Percentiles rank a stretch among this genome's conserved stretches.
These are phyloP conservation scores for Grus americana DNA, from an alignment of 2,113 vertebrate species.

Conservation along the genomic window DNA sequence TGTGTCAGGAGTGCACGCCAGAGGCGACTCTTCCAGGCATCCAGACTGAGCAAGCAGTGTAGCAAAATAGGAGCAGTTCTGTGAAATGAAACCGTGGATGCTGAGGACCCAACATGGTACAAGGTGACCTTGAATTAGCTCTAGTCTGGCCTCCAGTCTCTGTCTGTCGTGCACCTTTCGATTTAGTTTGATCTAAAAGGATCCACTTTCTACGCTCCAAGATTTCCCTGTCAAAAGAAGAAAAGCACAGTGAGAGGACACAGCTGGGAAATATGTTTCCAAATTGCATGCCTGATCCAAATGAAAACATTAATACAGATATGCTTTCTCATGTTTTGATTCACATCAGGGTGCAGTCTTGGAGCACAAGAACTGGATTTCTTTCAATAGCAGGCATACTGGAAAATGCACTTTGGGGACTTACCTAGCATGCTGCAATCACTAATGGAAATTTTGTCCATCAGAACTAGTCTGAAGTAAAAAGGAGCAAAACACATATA, in stretches of 20 bases:
- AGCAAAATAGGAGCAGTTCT: background rate
- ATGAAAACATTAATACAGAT: background rate
- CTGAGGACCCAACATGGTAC: background rate
- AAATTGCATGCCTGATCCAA: background rate
- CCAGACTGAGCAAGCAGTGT: background rate
- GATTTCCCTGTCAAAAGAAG: background rate
- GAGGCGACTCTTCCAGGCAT: background rate
- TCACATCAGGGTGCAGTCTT: fast-evolving
- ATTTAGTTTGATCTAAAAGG: background rate
- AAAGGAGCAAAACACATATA: background rate
- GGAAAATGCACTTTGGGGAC: background rate
- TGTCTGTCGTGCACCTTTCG: background rate
- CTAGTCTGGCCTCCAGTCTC: background rate
- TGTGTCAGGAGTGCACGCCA: background rate
- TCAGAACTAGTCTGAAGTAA: background rate
- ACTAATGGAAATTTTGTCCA: background rate
- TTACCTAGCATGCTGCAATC: background rate
- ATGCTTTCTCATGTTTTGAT: background rate
- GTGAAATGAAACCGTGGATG: background rate
- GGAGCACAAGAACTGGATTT: background rate
- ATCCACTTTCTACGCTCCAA: background rate
- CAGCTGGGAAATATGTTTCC: background rate
- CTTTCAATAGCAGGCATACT: background rate
- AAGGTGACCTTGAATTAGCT: background rate
- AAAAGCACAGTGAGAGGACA: background rate